Conservation (phyloP, 2,797 vertebrate species). For the Masticophis lateralis region DNA sequence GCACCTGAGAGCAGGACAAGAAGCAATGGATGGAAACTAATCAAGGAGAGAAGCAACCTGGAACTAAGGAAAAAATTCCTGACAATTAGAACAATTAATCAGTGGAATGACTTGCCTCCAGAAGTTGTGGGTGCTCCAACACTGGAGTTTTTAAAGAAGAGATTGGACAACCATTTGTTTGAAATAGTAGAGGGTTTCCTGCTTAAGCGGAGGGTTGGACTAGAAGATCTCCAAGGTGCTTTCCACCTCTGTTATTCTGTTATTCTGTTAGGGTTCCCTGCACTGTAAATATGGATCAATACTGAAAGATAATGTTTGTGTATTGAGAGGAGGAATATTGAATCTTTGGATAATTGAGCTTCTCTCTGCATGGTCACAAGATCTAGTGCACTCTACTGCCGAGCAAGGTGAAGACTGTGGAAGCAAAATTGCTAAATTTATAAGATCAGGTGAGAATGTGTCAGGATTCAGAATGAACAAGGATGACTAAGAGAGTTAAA, state of each 20-base stretch:
- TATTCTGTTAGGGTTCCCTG: background rate
- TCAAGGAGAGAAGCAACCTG: background rate
- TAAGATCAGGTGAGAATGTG: background rate
- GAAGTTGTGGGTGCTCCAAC: background rate
- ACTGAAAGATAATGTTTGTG: background rate
- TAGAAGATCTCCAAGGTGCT: background rate
- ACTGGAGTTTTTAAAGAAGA: background rate
- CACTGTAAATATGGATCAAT: background rate
- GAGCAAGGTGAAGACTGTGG: background rate
- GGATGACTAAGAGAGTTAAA: background rate
- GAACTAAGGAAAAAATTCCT: background rate
- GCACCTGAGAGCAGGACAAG: background rate
- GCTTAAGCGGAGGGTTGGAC: background rate
- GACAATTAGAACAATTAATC: background rate
- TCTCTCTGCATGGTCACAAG: background rate
- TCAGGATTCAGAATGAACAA: background rate
- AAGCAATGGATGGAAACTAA: background rate
- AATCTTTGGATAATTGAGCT: background rate
- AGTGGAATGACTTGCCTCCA: background rate
- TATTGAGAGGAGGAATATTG: background rate
- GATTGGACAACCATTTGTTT: background rate
- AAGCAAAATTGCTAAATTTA: background rate
- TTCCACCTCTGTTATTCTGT: background rate
- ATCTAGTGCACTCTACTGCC: background rate
- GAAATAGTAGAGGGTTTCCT: background rate